Conservation (phyloP, 2,113 vertebrate species). For the Aegotheles bennettii region DNA sequence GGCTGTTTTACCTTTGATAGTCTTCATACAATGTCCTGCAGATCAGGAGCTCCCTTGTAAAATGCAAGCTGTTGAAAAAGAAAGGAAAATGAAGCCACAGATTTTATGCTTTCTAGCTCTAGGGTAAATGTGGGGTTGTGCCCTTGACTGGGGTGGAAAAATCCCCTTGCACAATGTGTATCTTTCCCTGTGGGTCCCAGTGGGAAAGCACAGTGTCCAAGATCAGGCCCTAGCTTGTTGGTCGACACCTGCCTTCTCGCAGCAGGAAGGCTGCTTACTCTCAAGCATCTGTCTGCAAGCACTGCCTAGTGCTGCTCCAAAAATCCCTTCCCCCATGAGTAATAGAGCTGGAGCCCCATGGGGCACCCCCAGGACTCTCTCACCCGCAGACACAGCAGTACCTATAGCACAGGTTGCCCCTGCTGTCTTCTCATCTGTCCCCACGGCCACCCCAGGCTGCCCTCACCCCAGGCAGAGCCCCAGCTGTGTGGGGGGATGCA, state of each 20-base stretch:
- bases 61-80: not conserved
- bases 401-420: not conserved
- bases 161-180: not conserved
- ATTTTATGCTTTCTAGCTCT: not conserved
- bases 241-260: not conserved
- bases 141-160: not conserved
- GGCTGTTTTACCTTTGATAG: not conserved
- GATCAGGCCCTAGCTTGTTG: not conserved
- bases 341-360: not conserved
- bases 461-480: not conserved
- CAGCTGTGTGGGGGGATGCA: fast-evolving
- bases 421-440: not conserved
- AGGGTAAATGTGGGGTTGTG: not conserved
- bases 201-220: not conserved
- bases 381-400: fast-evolving
- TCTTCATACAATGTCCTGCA: not conserved
- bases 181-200: not conserved
- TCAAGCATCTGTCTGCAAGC: not conserved
- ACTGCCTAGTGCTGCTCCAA: not conserved
- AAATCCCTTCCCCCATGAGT: not conserved
- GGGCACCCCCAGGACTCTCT: not conserved
- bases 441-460: fast-evolving
- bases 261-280: not conserved
- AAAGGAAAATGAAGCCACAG: not conserved
- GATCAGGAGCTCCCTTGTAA: not conserved